phyloP scores from a whole-genome alignment of 2,888 invertebrate genomes.

The Allygus modestus region DNA sequence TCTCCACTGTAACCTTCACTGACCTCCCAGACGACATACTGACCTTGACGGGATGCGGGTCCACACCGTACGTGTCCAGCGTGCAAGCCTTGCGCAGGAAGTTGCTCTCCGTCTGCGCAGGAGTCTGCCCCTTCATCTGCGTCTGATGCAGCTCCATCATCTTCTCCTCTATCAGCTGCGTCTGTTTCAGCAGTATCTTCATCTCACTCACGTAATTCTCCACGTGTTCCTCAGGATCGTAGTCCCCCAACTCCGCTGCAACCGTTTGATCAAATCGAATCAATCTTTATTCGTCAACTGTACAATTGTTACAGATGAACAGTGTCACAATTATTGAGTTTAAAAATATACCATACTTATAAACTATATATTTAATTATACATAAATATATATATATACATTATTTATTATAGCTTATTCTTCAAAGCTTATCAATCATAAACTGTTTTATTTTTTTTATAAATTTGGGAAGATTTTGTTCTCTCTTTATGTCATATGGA shows the following conservation, averaged over 20 bases:
- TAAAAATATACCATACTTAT: too few species aligned
- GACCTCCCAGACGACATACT: too few species aligned
- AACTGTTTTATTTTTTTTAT: too few species aligned
- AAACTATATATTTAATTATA: too few species aligned
- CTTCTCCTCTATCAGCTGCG: constrained; percentile 93
- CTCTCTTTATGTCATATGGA: too few species aligned
- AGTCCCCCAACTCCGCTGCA: constrained; percentile 96
- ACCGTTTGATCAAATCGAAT: constrained; percentile 7
- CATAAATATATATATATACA: too few species aligned
- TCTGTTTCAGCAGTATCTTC: constrained; percentile 94
- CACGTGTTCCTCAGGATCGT: constrained; percentile 91
- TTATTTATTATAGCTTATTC: too few species aligned
- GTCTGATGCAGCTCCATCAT: constrained; percentile 95
- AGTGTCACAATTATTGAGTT: not conserved
- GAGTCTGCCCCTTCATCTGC: constrained; percentile 90
- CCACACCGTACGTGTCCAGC: constrained; percentile 97
- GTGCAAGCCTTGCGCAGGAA: constrained; percentile 95
- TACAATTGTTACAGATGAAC: too few species aligned
- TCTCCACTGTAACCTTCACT: too few species aligned
- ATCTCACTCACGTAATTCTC: constrained; percentile 95
- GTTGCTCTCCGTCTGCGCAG: constrained; percentile 91
- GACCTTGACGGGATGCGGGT: constrained; percentile 98
- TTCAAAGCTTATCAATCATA: too few species aligned
- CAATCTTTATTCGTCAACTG: too few species aligned
- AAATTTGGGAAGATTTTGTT: too few species aligned